These are phyloP conservation scores for Xerus inauris DNA, from an alignment of 2,113 vertebrate species.

Conservation along the genomic window DNA sequence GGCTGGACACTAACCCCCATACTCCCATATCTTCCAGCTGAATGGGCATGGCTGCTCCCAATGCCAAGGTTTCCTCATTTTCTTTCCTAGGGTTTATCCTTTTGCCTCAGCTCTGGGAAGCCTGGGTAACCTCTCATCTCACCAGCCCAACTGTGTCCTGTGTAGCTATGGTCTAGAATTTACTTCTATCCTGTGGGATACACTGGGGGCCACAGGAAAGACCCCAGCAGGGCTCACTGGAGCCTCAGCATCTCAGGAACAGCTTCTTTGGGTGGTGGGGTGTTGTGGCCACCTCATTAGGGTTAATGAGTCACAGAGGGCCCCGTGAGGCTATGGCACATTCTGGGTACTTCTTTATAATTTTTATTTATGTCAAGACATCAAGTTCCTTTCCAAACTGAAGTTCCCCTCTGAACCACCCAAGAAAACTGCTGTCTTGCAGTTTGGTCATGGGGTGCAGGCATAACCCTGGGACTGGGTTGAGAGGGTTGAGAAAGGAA, in stretches of 20 bases:
- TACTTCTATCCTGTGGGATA: neutral
- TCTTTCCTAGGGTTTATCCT: neutral
- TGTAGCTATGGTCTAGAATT: neutral
- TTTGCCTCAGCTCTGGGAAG: neutral
- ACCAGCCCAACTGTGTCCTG: neutral
- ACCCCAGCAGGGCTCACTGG: neutral
- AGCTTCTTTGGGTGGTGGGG: neutral
- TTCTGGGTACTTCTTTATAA: neutral
- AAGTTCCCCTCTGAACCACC: neutral
- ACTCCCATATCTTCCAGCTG: neutral
- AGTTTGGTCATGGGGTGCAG: neutral
- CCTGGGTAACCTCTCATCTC: neutral
- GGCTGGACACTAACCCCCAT: neutral
- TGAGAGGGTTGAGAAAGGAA: neutral
- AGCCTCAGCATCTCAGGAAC: neutral
- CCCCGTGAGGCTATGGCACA: no score
- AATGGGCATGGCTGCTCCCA: neutral
- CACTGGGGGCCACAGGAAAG: neutral
- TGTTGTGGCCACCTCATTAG: neutral
- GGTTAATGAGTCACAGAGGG: neutral
- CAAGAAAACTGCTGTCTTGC: neutral
- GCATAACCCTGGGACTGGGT: neutral
- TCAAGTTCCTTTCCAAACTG: neutral
- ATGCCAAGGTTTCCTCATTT: neutral
- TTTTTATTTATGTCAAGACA: neutral